Base-by-base conservation (phyloP, 2,888 invertebrate species). In the Eulithis testata region DNA sequence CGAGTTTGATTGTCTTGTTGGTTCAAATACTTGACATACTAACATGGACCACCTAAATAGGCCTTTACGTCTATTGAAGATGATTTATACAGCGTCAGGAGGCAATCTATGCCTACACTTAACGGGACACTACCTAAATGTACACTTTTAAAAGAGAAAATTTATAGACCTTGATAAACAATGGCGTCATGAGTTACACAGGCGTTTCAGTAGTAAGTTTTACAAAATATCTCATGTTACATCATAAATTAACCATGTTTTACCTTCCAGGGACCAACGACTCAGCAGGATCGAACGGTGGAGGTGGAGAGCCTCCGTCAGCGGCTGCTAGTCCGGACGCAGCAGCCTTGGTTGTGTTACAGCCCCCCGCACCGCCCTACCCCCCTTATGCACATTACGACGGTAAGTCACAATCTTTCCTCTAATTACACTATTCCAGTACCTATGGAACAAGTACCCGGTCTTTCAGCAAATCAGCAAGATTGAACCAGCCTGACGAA, bases 321-420 rank as follows among this genome's bases (percentile, higher is more conserved):
- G 92, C 91, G 1, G 92, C 93, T 0, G 91, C 91, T 43, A 92
- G 91, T 67, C 93, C 92, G 21, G 92, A 92, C 72, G 91, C 93
- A 1, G 91, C 92, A 1, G 92, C 93, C 14, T 80, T 91, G 64
- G 91, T 90, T 8, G 93, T 93, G 45, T 78, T 93, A 11, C 91
- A 93, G 70, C 92, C 93, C 0, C 92, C 93, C 52, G 91, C 91
- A 59, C 93, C 90, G 43, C 93, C 92, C 3, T 91, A 92, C 75
- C 90, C 92, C 59, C 91, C 93, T 3, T 91, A 90, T 74, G 91
- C 91, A 44, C 93, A 93, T 77, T 93, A 93, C 72, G 92, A 93
- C 73, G 90, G 92, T 93, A 73, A 87, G 88, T 72, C 11, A 1
- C 43, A 59, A 3, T 40, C 40, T 6, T 1, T 0, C 31, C 6